These are phyloP conservation scores for Amaurobius ferox DNA, from an alignment of 2,888 invertebrate genomes.

Conservation along the genomic window DNA sequence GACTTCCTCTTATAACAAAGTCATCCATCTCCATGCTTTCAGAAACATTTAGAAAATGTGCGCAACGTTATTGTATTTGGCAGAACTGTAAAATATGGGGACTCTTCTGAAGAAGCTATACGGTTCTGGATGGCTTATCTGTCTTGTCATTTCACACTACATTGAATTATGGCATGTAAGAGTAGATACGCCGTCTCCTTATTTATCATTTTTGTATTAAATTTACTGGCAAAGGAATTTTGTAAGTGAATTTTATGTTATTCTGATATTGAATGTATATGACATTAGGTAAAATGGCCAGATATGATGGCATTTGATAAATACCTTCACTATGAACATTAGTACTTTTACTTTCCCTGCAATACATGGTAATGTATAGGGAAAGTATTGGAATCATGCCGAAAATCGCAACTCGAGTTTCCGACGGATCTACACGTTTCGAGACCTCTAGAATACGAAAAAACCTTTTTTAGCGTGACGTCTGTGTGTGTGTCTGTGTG, in stretches of 20 bases:
- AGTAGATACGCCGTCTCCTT: not conserved
- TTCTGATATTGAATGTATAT: too few species aligned
- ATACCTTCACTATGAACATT: too few species aligned
- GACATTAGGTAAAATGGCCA: too few species aligned
- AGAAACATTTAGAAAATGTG: slow-evolving; percentile 5
- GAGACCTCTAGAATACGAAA: too few species aligned
- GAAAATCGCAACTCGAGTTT: too few species aligned
- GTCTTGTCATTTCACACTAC: not conserved
- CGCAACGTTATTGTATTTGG: not conserved
- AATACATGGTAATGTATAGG: too few species aligned
- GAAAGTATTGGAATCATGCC: too few species aligned
- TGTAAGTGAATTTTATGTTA: not conserved
- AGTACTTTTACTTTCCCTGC: too few species aligned
- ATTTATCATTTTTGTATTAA: not conserved
- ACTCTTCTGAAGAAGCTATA: not conserved
- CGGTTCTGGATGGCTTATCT: not conserved
- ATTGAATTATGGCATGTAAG: not conserved
- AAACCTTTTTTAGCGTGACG: too few species aligned
- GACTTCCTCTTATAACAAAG: not conserved
- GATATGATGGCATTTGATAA: too few species aligned
- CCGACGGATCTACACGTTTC: too few species aligned
- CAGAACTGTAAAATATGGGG: slow-evolving; percentile 1
- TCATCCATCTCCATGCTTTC: not conserved
- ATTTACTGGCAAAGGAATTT: not conserved
- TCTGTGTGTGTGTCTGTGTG: too few species aligned